Evolutionary conservation across 2,888 invertebrate species (phyloP).

Genomic region (Lamellibrachia satsuma): DNA sequence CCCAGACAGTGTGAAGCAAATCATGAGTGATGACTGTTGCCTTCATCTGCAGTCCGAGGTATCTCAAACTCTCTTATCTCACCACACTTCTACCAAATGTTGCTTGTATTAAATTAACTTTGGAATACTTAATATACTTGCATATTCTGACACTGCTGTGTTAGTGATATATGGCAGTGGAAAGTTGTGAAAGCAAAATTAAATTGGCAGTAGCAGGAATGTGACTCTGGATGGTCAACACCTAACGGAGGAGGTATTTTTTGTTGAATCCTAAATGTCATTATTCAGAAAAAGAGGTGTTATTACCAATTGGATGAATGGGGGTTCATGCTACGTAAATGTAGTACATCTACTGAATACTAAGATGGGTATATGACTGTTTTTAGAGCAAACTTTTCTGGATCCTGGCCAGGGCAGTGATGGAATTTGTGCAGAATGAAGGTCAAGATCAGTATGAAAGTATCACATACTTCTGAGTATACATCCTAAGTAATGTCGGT

Average conservation of each 20-base stretch:
- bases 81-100: neutral
- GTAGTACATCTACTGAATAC: no score
- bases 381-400: constrained; percentile 77
- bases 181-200: neutral
- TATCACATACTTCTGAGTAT: neutral
- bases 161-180: neutral
- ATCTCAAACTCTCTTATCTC: neutral
- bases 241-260: no score
- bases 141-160: neutral
- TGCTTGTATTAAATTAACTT: neutral
- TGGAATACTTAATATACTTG: neutral
- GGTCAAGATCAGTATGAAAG: constrained; percentile 72
- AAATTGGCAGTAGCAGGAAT: neutral
- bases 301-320: no score
- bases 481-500: no score
- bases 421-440: constrained; percentile 86
- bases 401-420: constrained; percentile 89
- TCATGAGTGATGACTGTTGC: constrained; percentile 81
- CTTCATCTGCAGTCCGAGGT: constrained; percentile 76
- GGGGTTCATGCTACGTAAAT: no score
- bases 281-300: no score
- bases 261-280: no score
- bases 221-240: neutral
- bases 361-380: neutral
- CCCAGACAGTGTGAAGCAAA: constrained; percentile 76